phyloP scores from a whole-genome alignment of 2,797 vertebrate genomes.

The Pagetopsis macropterus region DNA sequence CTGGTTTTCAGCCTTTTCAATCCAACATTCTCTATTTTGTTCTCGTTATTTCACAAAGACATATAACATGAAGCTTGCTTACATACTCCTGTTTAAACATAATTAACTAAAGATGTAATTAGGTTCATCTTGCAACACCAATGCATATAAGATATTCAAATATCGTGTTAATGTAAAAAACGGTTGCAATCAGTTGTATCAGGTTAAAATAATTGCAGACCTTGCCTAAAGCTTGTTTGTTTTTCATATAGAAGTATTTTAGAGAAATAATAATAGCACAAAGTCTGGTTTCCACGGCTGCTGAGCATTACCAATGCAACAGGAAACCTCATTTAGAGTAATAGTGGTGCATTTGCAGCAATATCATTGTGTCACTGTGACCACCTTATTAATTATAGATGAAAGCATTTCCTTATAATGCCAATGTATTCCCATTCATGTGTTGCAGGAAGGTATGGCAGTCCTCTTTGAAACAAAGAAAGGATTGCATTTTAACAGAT shows the following conservation, averaged over 20 bases:
- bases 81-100: not conserved
- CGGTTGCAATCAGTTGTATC: not conserved
- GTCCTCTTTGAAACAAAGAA: conserved; percentile 66
- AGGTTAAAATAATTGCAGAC: not conserved
- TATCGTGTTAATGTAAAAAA: not conserved
- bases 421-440: conserved; percentile 73
- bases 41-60: too few species aligned
- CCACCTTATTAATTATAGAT: conserved; percentile 79
- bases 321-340: conserved; percentile 65
- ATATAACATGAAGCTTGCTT: not conserved
- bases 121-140: not conserved
- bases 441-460: conserved; percentile 70
- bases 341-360: conserved; percentile 67
- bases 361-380: conserved; percentile 69
- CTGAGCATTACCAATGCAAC: conserved; percentile 40
- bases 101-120: not conserved
- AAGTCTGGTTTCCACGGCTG: conserved; percentile 19
- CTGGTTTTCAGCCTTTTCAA: not conserved
- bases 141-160: not conserved
- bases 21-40: not conserved
- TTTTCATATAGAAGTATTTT: not conserved
- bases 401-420: conserved; percentile 73
- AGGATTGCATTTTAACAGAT: conserved; percentile 79
- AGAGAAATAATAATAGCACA: conserved; percentile 8
- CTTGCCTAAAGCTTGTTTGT: not conserved